Evolutionary conservation across 2,797 vertebrate genomes (phyloP).

Genomic region (Huso huso): DNA sequence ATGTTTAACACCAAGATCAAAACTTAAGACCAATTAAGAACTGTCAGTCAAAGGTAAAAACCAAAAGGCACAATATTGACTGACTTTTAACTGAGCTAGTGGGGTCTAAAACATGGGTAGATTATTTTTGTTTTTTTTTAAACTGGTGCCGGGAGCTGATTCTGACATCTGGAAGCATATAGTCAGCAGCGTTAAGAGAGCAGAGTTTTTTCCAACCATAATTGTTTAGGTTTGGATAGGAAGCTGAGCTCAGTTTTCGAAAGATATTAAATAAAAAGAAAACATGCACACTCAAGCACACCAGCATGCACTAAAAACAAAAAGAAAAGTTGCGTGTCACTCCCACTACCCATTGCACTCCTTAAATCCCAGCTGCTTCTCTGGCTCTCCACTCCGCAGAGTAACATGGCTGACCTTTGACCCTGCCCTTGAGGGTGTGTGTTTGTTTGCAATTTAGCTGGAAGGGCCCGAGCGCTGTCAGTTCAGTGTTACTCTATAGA

Average conservation of each 20-base stretch:
- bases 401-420: conserved; percentile 28
- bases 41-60: conserved; percentile 32
- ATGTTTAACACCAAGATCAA: background rate
- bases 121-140: background rate
- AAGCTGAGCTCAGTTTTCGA: background rate
- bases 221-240: background rate
- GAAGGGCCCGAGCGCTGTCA: conserved; percentile 41
- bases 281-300: background rate
- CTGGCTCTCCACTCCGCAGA: conserved; percentile 31
- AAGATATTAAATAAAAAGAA: conserved; percentile 4
- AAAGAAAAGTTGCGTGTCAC: background rate
- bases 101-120: conserved; percentile 5
- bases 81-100: conserved; percentile 31
- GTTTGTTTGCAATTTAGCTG: conserved; percentile 43
- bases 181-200: background rate
- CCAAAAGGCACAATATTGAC: conserved; percentile 23
- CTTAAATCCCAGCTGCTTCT: conserved; percentile 21
- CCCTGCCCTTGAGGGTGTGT: conserved; percentile 29
- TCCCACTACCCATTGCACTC: background rate
- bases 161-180: conserved; percentile 8
- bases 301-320: conserved; percentile 8
- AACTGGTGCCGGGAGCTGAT: background rate
- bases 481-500: conserved; percentile 41
- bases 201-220: background rate
- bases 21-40: conserved; percentile 30